Conservation (phyloP, 2,113 vertebrate genomes). For the Syrmaticus mikado region DNA sequence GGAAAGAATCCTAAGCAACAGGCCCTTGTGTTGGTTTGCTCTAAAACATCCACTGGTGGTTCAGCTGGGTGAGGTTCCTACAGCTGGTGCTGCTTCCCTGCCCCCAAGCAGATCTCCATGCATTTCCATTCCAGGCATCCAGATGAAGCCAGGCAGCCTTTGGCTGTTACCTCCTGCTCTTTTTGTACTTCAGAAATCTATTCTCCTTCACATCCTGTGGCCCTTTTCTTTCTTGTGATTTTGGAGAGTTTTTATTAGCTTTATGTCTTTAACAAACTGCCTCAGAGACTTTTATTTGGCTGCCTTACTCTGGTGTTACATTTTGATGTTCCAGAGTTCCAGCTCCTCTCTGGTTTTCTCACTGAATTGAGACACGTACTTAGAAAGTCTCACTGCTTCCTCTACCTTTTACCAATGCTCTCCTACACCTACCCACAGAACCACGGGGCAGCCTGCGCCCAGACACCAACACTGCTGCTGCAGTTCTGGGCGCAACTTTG, state of each 20-base stretch:
- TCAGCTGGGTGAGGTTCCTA: background rate
- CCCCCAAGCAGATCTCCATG: background rate
- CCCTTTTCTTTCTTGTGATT: background rate
- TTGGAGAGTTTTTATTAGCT: background rate
- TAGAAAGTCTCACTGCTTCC: background rate
- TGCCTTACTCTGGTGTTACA: background rate
- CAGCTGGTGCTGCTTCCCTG: background rate
- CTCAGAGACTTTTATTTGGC: background rate
- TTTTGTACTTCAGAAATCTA: background rate
- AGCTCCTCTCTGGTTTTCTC: background rate
- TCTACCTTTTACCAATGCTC: background rate
- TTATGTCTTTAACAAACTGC: background rate
- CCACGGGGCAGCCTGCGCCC: background rate
- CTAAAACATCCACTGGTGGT: background rate
- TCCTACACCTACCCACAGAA: background rate
- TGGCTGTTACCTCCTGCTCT: rapidly evolving
- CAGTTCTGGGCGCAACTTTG: background rate
- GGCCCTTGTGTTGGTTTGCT: background rate
- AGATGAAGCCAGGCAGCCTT: background rate
- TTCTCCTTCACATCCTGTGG: background rate
- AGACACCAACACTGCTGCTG: background rate
- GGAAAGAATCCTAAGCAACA: rapidly evolving
- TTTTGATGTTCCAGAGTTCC: background rate
- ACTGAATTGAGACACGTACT: rapidly evolving
- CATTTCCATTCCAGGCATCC: rapidly evolving